phyloP scores from a whole-genome alignment of 2,888 invertebrate genomes.

The Drosophila diplacantha region DNA sequence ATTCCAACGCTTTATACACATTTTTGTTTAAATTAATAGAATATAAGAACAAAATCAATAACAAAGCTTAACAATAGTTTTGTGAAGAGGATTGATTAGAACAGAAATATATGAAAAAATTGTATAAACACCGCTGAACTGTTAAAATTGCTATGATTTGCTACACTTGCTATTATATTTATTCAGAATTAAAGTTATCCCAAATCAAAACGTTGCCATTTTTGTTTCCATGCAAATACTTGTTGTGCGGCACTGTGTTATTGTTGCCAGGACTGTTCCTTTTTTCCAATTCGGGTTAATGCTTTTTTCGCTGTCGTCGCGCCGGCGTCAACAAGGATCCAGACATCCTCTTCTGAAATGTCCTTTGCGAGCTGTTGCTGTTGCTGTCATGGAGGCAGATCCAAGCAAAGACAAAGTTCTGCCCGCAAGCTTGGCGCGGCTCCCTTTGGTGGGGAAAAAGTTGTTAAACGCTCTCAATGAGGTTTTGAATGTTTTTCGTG shows the following conservation, averaged over 20 bases:
- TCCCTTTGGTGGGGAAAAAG: conserved; percentile 18
- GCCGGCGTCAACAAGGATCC: conserved; percentile 58
- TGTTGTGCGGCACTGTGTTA: conserved; percentile 20
- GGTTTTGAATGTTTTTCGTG: conserved; percentile 68
- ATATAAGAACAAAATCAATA: neutral
- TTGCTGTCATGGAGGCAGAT: conserved; percentile 13
- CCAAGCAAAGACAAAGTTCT: conserved; percentile 28
- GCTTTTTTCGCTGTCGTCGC: conserved; percentile 66
- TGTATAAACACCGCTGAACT: neutral
- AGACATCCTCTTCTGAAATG: conserved; percentile 7
- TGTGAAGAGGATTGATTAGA: neutral
- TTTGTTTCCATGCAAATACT: neutral
- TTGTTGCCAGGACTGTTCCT: conserved; percentile 20
- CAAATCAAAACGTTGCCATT: neutral
- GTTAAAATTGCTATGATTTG: no score
- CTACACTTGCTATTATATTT: no score
- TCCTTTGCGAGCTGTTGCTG: conserved; percentile 52
- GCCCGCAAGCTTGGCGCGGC: conserved; percentile 31
- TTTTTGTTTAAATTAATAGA: neutral
- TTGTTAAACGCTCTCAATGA: conserved; percentile 70
- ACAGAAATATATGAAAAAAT: neutral
- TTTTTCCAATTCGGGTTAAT: conserved; percentile 72
- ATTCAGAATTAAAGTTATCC: neutral
- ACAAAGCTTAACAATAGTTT: neutral
- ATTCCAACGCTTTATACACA: neutral